These are phyloP conservation scores for Gracilinanus agilis DNA, from an alignment of 2,113 vertebrate species.

Conservation along the genomic window DNA sequence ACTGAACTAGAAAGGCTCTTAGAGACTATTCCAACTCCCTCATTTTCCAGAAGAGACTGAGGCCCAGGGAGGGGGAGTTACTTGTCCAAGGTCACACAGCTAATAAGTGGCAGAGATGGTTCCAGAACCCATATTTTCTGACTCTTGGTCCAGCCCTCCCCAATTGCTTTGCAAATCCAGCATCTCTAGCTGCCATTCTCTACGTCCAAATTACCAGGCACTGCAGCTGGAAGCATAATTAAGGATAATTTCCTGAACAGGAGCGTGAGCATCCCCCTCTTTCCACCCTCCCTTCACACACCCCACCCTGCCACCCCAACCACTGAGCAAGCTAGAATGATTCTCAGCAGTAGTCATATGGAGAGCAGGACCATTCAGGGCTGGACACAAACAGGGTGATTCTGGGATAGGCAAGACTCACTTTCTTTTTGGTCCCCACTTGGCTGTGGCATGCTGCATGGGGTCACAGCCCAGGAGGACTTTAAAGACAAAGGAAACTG, in stretches of 20 bases:
- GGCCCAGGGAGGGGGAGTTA: background rate
- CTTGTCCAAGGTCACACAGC: background rate
- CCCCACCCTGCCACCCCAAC: background rate
- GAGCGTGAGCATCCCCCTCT: background rate
- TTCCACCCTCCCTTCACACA: background rate
- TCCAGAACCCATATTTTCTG: background rate
- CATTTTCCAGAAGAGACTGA: background rate
- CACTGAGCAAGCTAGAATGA: background rate
- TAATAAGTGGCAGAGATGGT: background rate
- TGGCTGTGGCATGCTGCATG: background rate
- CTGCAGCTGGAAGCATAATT: background rate
- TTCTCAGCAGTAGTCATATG: background rate
- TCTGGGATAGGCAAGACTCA: background rate
- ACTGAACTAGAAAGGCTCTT: background rate
- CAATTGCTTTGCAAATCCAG: background rate
- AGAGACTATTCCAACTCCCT: background rate
- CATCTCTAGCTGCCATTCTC: background rate
- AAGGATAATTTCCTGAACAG: conserved; percentile 8
- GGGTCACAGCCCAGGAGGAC: background rate
- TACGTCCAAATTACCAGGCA: background rate
- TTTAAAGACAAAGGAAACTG: background rate
- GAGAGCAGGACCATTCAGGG: background rate
- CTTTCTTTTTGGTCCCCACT: background rate
- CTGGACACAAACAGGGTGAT: background rate
- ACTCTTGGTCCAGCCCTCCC: background rate